phyloP scores from a whole-genome alignment of 2,888 invertebrate genomes.

The Chaitophorus viminalis region DNA sequence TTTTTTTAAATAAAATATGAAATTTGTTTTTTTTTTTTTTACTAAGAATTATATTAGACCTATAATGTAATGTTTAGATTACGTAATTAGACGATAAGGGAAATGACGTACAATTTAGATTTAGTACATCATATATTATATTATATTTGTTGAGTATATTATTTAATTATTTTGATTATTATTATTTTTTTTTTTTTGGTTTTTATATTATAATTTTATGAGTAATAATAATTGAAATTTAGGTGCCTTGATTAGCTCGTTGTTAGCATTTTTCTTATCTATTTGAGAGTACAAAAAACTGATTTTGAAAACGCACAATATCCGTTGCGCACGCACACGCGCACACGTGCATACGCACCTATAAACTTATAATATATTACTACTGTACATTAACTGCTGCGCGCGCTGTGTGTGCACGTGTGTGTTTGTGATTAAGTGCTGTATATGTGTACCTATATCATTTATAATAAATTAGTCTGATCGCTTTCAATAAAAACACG shows the following conservation, averaged over 20 bases:
- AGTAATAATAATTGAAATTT: constrained; percentile 50
- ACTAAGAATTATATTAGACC: constrained; percentile 46
- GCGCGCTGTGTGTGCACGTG: neutral
- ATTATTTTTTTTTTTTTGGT: constrained; percentile 8
- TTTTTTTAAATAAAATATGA: constrained; percentile 36
- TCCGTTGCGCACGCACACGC: neutral
- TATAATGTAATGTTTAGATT: constrained; percentile 52
- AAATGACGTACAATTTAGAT: constrained; percentile 58
- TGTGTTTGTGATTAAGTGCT: neutral
- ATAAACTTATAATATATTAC: too few species aligned
- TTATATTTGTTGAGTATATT: constrained; percentile 45
- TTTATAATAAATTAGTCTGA: neutral
- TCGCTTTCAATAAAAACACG: neutral
- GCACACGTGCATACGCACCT: neutral
- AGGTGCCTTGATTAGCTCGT: constrained; percentile 59
- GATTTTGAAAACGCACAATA: constrained; percentile 26
- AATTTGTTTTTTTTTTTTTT: constrained; percentile 54
- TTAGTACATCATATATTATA: constrained; percentile 26
- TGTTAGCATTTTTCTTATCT: constrained; percentile 58
- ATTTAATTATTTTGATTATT: neutral
- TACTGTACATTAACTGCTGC: too few species aligned
- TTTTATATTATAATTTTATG: constrained; percentile 25
- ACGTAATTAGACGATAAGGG: constrained; percentile 59
- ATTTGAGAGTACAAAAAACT: constrained; percentile 59
- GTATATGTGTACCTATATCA: neutral